phyloP scores from a whole-genome alignment of 2,888 invertebrate species.

The Drosophila buzzatii region DNA sequence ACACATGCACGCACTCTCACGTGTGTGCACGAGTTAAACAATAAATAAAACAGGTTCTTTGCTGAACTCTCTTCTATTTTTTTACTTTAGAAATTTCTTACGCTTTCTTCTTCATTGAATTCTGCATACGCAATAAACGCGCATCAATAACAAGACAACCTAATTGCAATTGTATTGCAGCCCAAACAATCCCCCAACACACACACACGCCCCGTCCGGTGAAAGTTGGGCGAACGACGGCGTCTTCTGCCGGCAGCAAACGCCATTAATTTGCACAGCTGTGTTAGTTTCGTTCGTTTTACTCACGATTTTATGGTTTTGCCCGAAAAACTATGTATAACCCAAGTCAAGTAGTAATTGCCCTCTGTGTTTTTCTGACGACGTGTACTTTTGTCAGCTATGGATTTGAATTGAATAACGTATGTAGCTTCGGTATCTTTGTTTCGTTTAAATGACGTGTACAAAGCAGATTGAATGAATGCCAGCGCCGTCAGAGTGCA shows the following conservation, averaged over 20 bases:
- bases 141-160: slow-evolving; percentile 7
- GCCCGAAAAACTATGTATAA: neutral
- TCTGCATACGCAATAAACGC: slow-evolving; percentile 32
- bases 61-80: slow-evolving; percentile 11
- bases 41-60: slow-evolving; percentile 55
- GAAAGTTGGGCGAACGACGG: slow-evolving; percentile 53
- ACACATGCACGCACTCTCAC: too few species aligned
- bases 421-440: slow-evolving; percentile 38
- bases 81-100: slow-evolving; percentile 20
- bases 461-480: slow-evolving; percentile 69
- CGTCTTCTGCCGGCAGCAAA: slow-evolving; percentile 34
- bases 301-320: slow-evolving; percentile 14
- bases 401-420: slow-evolving; percentile 18
- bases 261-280: slow-evolving; percentile 49
- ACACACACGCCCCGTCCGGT: slow-evolving; percentile 39
- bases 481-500: slow-evolving; percentile 15
- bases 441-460: slow-evolving; percentile 65
- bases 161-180: slow-evolving; percentile 11
- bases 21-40: neutral
- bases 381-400: slow-evolving; percentile 66
- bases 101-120: slow-evolving; percentile 2
- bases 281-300: slow-evolving; percentile 26
- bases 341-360: neutral
- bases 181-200: slow-evolving; percentile 7
- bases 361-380: slow-evolving; percentile 58